Base-by-base conservation (phyloP, 92 coral and sea anemone species). In the Porites divaricata region DNA sequence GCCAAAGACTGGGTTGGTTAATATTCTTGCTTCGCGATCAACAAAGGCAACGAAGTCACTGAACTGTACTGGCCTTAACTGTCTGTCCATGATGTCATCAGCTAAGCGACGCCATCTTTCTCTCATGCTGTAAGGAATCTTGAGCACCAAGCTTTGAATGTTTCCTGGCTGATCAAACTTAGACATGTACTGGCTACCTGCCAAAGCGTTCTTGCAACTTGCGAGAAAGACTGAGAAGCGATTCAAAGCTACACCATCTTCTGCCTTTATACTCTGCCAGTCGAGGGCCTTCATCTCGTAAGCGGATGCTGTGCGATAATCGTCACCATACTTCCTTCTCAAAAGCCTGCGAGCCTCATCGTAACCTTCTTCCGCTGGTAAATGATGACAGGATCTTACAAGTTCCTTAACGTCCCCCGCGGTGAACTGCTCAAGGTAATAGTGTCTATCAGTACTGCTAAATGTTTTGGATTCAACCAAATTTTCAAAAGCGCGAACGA, bases 401-500 rank as follows among this genome's bases (percentile, higher is more conserved):
- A 90, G 89, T 53, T 85, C 93, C 50, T 61, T 75, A 0, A 83
- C 87, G 17, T 86, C 89, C 2, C 77, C 91, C 1, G 79, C 50
- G 0, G 93, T 86, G 74, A 64, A 86, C 58, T 90, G 93, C 50
- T 86, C 90, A 20, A 90, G 28, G 82, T 90, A 90, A 25, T 81
- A 78, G 15, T 86, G 77, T 49, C 85, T 26, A 6, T 75, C 90
- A 2, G 75, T 62, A 25, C 48, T 17, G 56, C 76, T 72, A 1
- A 86, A 58, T 8, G 83, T 87, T 75, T 80, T 90, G 11, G 88
- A 70, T 24, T 90, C 85, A 13, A 90, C 57, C 9, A 90, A 22
- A n/a, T 26, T 90, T 15, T 86, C 90, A 19, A 90, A 86, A 23
- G 90, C 81, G 6, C 65, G 70, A 25, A 76, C 61, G 56, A 90